Evolutionary conservation across 2,113 vertebrate genomes (phyloP).

Genomic region (Tiliqua scincoides): DNA sequence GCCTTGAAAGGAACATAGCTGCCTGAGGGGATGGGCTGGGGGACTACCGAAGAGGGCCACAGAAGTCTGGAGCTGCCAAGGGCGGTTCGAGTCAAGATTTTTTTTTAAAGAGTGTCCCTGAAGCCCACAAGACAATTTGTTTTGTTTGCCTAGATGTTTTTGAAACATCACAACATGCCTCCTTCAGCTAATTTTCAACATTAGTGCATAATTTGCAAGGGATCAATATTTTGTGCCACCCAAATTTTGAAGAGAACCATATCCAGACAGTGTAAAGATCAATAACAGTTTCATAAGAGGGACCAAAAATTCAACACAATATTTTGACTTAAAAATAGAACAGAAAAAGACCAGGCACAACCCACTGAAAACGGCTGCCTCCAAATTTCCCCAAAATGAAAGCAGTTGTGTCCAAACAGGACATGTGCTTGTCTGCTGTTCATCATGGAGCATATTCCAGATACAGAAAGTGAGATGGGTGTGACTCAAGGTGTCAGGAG

Average conservation of each 20-base stretch:
- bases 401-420: too few relatives aligned
- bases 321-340: constrained; percentile 55
- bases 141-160: constrained; percentile 17
- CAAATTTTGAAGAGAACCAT: constrained; percentile 62
- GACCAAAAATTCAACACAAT: constrained; percentile 38
- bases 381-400: neutral
- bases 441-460: neutral
- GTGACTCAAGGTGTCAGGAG: neutral
- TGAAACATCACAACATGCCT: constrained; percentile 23
- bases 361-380: neutral
- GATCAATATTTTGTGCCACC: constrained; percentile 48
- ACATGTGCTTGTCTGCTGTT: neutral
- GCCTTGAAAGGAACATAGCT: constrained; percentile 14
- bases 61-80: neutral
- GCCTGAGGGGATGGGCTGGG: constrained; percentile 40
- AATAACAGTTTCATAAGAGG: constrained; percentile 57
- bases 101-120: constrained; percentile 37
- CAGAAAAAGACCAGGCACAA: neutral
- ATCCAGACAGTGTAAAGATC: constrained; percentile 72
- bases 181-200: constrained; percentile 46
- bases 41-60: neutral
- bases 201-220: constrained; percentile 60
- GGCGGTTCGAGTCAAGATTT: constrained; percentile 43
- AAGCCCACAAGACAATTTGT: constrained; percentile 36
- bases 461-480: too few relatives aligned